Base-by-base conservation (phyloP, 2,113 vertebrate genomes). In the Pavo muticus region DNA sequence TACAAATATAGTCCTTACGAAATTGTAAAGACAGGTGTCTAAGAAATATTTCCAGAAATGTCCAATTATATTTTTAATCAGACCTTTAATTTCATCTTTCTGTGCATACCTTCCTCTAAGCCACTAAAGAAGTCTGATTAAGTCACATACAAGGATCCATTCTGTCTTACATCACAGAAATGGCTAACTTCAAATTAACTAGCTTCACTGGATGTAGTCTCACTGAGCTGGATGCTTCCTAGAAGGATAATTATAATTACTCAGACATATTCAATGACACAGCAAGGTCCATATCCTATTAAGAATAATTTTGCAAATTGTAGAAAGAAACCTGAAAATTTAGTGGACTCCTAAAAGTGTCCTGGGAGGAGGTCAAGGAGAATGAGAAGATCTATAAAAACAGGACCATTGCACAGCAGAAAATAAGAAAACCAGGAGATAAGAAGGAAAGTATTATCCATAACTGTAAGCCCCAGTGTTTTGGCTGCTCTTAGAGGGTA, bases 401-500 rank as follows among this genome's bases (percentile, higher is more conserved):
- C 6, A 14, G 2, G 7, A 1, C 25, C 5, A 10, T 32, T 80
- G 75, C 11, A 50, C 11, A 78, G 32, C 2, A 59, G 60, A 68
- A 81, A 91, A 88, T 47, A 65, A 79, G 87, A 63, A 6, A 87
- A 87, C 18, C 24, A 30, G 32, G 27, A 78, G 42, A 40, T 3
- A 61, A 39, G 24, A 84, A 79, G 63, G 11, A 35, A 85, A 59
- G 8, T 37, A 54, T 63, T 93, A 11, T 70, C 6, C 74, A 25
- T 63, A 71, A 77, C 17, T n/a, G 5, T 54, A 40, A 40, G 6
- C 6, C 9, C 4, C 63, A 42, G 21, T 24, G 4, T 2, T 82
- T 64, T 68, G 29, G 13, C 52, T 75, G 11, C 11, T 85, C 72
- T 64, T 59, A 30, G 0, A 0, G 4, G 7, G 3, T 84, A 11